Evolutionary conservation across 2,797 vertebrate species (phyloP).

Genomic region (Rhynchonycteris naso): DNA sequence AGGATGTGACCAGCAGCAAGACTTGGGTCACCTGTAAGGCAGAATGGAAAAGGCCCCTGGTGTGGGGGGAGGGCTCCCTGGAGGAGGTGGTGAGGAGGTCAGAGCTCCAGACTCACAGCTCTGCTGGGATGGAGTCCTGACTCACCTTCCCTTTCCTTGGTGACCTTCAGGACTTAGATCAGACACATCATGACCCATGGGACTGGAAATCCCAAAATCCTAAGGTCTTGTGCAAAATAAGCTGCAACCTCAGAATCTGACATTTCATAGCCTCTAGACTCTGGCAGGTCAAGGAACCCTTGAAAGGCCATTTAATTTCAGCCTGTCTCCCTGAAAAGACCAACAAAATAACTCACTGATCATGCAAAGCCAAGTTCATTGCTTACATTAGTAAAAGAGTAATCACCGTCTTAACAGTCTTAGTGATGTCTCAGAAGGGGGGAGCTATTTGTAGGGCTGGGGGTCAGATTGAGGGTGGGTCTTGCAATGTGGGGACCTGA

Average conservation of each 20-base stretch:
- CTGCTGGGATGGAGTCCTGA: not conserved
- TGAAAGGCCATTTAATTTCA: not conserved
- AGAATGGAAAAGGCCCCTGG: not conserved
- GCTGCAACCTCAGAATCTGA: not conserved
- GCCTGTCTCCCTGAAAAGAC: not conserved
- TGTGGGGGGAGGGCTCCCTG: not conserved
- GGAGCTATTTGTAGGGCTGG: not conserved
- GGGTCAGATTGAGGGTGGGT: not conserved
- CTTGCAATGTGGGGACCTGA: not conserved
- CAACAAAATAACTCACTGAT: not conserved
- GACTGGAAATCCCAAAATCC: not conserved
- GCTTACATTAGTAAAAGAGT: not conserved
- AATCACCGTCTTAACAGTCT: not conserved
- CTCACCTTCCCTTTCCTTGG: not conserved
- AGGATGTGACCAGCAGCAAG: constrained; percentile 34
- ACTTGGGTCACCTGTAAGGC: constrained; percentile 67
- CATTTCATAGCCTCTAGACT: not conserved
- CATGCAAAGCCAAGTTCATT: not conserved
- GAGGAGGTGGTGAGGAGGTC: not conserved
- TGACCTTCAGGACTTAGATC: not conserved
- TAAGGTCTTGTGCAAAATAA: not conserved
- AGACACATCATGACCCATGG: not conserved
- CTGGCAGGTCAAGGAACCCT: not conserved
- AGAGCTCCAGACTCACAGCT: not conserved
- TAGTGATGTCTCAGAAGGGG: not conserved